Percentiles rank a stretch among this genome's conserved stretches.
These are phyloP conservation scores for Desmophyllum pertusum DNA, from an alignment of 92 coral and sea anemone genomes.

Conservation along the genomic window DNA sequence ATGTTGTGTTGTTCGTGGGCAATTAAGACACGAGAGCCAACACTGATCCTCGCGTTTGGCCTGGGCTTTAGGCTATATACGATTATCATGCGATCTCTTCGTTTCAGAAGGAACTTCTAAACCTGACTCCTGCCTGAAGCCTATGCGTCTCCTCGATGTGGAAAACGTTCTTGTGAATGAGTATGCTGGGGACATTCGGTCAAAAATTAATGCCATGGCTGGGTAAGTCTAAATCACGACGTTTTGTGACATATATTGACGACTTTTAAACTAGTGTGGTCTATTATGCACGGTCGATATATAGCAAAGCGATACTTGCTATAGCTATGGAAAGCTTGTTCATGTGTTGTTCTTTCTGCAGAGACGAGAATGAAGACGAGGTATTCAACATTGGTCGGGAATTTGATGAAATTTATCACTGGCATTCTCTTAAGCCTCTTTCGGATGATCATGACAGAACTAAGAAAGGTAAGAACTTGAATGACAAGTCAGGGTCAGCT, in stretches of 20 bases:
- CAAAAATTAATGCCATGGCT: constrained; percentile 35
- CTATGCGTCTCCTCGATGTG: constrained; percentile 44
- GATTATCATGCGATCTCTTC: not conserved
- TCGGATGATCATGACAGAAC: constrained; percentile 74
- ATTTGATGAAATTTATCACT: constrained; percentile 76
- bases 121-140: not conserved
- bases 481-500: not conserved
- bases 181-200: constrained; percentile 54
- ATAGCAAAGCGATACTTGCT: too few relatives aligned
- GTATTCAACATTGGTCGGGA: constrained; percentile 60
- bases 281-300: too few relatives aligned
- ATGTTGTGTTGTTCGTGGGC: too few relatives aligned
- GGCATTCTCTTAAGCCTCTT: constrained; percentile 76
- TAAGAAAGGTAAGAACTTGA: constrained; percentile 5
- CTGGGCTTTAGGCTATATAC: not conserved
- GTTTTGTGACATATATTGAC: not conserved
- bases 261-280: too few relatives aligned
- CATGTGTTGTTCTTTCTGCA: not conserved
- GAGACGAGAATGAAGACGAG: constrained; percentile 32
- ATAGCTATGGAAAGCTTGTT: not conserved
- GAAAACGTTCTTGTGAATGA: constrained; percentile 53
- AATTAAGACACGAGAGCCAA: too few relatives aligned
- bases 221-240: not conserved
- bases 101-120: not conserved
- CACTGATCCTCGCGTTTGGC: too few relatives aligned